Conservation (phyloP, 2,888 invertebrate species). For the Steromphala cineraria region DNA sequence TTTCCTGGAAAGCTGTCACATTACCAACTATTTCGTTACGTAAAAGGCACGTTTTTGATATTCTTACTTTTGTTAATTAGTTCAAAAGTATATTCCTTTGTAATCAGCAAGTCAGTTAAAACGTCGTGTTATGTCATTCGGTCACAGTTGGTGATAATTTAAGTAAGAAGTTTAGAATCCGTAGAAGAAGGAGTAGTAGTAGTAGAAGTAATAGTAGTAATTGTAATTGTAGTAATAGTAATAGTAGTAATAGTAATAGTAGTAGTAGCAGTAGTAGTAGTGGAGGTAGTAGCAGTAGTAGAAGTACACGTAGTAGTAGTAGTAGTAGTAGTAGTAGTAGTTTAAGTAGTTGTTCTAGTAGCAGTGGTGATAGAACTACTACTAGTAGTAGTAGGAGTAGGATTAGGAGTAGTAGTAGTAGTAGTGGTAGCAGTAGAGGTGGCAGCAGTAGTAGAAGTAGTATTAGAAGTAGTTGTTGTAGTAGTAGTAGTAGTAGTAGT, state of each 20-base stretch:
- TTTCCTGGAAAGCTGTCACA: too few relatives aligned
- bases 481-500: neutral
- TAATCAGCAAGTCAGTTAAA: too few relatives aligned
- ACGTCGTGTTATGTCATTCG: too few relatives aligned
- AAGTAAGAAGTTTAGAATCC: neutral
- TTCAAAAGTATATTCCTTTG: too few relatives aligned
- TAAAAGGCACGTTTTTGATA: too few relatives aligned
- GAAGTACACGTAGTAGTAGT: neutral
- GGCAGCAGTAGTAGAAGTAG: neutral
- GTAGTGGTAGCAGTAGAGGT: too few relatives aligned
- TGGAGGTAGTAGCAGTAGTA: neutral
- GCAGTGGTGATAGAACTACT: neutral
- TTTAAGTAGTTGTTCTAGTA: neutral
- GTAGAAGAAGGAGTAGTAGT: neutral
- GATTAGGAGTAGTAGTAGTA: too few relatives aligned
- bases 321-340: constrained; percentile 3
- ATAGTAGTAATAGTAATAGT: neutral
- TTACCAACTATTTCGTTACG: too few relatives aligned
- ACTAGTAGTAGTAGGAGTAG: neutral
- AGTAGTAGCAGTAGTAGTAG: neutral
- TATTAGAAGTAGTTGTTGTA: neutral
- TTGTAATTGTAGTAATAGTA: neutral
- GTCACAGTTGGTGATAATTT: too few relatives aligned
- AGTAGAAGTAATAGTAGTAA: neutral
- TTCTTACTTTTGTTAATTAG: too few relatives aligned